A percentile compares a stretch with the other conserved stretches of the same genome.
phyloP scores from a whole-genome alignment of 2,797 vertebrate genomes.

The Chaetophractus vellerosus region DNA sequence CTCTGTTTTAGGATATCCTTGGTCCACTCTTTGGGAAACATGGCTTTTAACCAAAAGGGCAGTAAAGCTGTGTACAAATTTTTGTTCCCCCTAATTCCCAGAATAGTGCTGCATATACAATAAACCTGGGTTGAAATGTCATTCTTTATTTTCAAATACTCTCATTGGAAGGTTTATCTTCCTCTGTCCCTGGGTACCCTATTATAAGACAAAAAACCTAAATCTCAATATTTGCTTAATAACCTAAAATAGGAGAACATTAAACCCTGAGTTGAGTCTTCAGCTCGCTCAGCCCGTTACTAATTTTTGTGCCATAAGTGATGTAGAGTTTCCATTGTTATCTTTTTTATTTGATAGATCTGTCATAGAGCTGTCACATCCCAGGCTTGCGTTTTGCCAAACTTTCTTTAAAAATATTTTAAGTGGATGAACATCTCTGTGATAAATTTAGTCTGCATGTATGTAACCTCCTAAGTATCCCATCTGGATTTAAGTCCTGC shows the following conservation, averaged over 20 bases:
- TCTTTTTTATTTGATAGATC: conserved; percentile 65
- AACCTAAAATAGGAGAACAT: conserved; percentile 72
- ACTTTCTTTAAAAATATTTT: conserved; percentile 68
- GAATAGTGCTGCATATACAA: neutral
- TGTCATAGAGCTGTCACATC: conserved; percentile 72
- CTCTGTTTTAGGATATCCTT: neutral
- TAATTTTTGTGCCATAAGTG: conserved; percentile 61
- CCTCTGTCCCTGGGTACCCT: conserved; percentile 15
- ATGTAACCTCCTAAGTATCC: neutral
- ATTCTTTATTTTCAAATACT: conserved; percentile 64
- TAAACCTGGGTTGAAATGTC: conserved; percentile 34
- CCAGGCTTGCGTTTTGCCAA: conserved; percentile 63
- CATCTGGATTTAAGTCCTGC: neutral
- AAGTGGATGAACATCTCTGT: conserved; percentile 25
- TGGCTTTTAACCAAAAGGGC: neutral
- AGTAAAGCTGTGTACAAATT: neutral
- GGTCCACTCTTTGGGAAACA: neutral
- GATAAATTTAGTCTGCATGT: neutral
- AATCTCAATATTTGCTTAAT: conserved; percentile 70
- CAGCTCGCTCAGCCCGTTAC: conserved; percentile 12
- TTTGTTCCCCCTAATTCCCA: neutral
- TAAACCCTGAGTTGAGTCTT: conserved; percentile 53
- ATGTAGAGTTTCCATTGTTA: conserved; percentile 60
- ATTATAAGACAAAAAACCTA: conserved; percentile 67
- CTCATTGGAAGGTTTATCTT: neutral